These are phyloP conservation scores for Balaeniceps rex DNA, from an alignment of 2,113 vertebrate species.

Conservation along the genomic window DNA sequence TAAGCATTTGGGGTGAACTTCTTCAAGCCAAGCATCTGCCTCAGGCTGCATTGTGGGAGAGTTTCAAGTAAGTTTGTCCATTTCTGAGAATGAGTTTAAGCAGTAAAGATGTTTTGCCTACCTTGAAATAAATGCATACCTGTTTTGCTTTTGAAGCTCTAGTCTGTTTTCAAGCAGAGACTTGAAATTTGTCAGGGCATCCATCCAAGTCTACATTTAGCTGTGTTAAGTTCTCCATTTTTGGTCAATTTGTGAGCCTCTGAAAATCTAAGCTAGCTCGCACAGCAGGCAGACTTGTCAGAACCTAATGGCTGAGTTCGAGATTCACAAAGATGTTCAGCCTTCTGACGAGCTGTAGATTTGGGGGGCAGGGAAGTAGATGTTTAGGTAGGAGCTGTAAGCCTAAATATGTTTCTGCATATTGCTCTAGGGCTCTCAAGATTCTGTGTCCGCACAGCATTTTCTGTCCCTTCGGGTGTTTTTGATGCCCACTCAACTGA, in stretches of 20 bases:
- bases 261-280: neutral
- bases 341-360: neutral
- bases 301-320: neutral
- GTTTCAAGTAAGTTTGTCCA: neutral
- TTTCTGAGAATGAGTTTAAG: neutral
- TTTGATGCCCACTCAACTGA: neutral
- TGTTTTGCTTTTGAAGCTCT: neutral
- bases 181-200: constrained; percentile 11
- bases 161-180: constrained; percentile 9
- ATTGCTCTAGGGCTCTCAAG: neutral
- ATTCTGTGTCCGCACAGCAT: neutral
- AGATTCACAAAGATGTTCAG: neutral
- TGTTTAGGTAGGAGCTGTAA: neutral
- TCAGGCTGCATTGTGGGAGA: neutral
- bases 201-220: neutral
- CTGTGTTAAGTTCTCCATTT: neutral
- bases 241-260: neutral
- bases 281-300: neutral
- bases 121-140: neutral
- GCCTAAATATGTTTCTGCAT: accelerated
- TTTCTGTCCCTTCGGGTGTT: neutral
- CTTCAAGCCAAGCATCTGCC: neutral
- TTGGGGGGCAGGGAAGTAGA: neutral
- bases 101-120: neutral
- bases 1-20: neutral